Base-by-base conservation (phyloP, 2,113 vertebrate genomes). In the Bubo bubo region DNA sequence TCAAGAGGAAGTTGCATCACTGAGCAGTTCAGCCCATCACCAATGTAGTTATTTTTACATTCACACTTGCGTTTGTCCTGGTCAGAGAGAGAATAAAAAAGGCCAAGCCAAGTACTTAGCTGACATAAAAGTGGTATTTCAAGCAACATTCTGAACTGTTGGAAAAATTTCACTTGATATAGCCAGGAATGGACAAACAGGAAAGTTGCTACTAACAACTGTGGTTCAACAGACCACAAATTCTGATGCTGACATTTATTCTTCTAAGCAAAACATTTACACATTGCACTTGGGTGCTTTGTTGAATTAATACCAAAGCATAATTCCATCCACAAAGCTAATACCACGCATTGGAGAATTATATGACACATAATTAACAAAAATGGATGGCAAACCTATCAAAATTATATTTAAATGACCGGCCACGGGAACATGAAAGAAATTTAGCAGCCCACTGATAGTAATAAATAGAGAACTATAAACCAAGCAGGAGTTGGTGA, bases 11-110 rank as follows among this genome's bases (percentile, higher is more conserved):
- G 97, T 90, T 98, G 96, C 95, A 98, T 98, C 32, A 97, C 96
- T 0, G 99, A 98, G 70, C 99, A 99, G 79, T 94, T 92, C 70
- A 98, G 16, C 26, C 99, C 99, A 2, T 99, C 99, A 2, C 99
- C 99, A 0, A 99, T 75, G 49, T 99, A 99, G 66, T 97, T 98
- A 62, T 88, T 98, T 70, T 99, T 99, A 91, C 99, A 99, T 8
- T 96, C 93, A 8, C 99, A 99, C 83, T 71, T 99, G 14, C 93
- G 98, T 95, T 97, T 99, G 59, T 98, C 98, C 99, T 99, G 97
- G 16, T 22, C 75, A 34, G 58, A n/a, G 28, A 55, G 10, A 83
- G 35, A 56, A 89, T 28, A 19, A 34, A 88, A 89, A 81, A 63
- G 34, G 50, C 35, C 14, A 50, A 49, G 26, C 4, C 7, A 13